These are phyloP conservation scores for Drosophila mauritiana DNA, from an alignment of 1,140 invertebrate species.

Conservation along the genomic window DNA sequence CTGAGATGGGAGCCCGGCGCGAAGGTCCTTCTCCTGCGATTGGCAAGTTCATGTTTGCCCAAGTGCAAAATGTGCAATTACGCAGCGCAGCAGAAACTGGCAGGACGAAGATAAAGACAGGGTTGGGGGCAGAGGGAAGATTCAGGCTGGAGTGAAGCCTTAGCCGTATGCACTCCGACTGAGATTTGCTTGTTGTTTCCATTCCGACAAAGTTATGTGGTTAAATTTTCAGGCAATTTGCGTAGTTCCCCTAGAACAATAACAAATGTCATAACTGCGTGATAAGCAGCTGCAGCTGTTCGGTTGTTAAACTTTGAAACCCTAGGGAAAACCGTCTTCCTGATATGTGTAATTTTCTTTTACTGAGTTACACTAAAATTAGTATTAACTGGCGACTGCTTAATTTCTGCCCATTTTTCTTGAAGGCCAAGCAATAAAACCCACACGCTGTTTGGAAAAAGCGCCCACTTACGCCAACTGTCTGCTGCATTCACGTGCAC, in stretches of 20 bases:
- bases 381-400: conserved; percentile 10
- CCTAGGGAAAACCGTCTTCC: not conserved
- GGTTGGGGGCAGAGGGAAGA: not conserved
- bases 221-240: conserved; percentile 48
- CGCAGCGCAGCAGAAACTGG: conserved; percentile 42
- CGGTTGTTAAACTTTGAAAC: not conserved
- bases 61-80: conserved; percentile 79
- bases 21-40: conserved; percentile 33
- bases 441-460: conserved; percentile 11
- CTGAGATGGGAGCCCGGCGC: not conserved
- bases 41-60: conserved; percentile 75
- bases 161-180: conserved; percentile 32
- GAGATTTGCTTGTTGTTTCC: conserved; percentile 19
- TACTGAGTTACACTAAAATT: too few relatives aligned
- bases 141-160: conserved; percentile 1
- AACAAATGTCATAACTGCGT: conserved; percentile 39
- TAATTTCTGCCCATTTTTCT: conserved; percentile 17
- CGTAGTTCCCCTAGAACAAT: conserved; percentile 35
- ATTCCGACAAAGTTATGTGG: conserved; percentile 40
- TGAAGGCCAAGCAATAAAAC: conserved; percentile 30
- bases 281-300: conserved; percentile 36
- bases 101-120: conserved; percentile 1
- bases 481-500: conserved; percentile 30
- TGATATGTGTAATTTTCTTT: conserved; percentile 11
- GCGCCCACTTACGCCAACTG: conserved; percentile 44